phyloP scores from a whole-genome alignment of 1,140 invertebrate species.

The Eumeta japonica region DNA sequence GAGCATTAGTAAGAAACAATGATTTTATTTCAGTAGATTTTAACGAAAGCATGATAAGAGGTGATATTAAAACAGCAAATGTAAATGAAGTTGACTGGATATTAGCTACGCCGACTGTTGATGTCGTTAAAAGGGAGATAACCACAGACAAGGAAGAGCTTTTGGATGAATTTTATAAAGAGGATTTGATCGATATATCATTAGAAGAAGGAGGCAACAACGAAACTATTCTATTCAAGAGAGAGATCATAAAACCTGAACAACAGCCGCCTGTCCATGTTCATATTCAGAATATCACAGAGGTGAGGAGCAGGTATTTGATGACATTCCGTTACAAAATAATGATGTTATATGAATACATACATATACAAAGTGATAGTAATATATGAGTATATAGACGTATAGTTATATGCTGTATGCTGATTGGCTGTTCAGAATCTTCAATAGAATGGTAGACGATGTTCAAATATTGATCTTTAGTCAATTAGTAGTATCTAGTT shows the following conservation, averaged over 20 bases:
- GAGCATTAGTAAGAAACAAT: constrained; percentile 6
- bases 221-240: constrained; percentile 40
- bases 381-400: no score
- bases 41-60: constrained; percentile 11
- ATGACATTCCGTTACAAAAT: background rate
- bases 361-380: no score
- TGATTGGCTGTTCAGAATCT: no score
- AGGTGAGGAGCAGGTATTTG: constrained; percentile 21
- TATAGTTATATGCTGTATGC: no score
- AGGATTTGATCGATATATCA: constrained; percentile 38
- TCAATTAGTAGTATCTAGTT: no score
- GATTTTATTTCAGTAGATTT: constrained; percentile 22
- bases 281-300: constrained; percentile 55
- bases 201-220: constrained; percentile 35
- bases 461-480: no score
- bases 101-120: constrained; percentile 33
- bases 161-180: constrained; percentile 19
- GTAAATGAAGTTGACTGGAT: constrained; percentile 36
- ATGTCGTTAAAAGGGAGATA: constrained; percentile 34
- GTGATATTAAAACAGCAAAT: constrained; percentile 27
- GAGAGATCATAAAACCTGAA: constrained; percentile 48
- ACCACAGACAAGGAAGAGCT: constrained; percentile 13
- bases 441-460: no score
- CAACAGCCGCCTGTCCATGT: constrained; percentile 53
- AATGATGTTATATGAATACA: no score